Evolutionary conservation across 2,888 invertebrate genomes (phyloP).

Genomic region (Stenoptilia bipunctidactyla): DNA sequence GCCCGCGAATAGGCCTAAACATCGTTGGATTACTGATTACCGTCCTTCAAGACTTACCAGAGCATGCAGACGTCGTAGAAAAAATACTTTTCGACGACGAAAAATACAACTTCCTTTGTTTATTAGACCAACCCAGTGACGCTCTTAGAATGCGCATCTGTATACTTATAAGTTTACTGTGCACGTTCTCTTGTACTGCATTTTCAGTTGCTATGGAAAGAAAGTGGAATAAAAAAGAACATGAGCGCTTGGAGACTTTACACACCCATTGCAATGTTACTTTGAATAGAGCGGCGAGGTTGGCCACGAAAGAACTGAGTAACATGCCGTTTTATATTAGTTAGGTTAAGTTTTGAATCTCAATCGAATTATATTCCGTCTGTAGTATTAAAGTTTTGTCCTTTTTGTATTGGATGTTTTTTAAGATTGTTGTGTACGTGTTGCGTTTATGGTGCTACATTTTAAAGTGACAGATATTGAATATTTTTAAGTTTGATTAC

Average conservation of each 20-base stretch:
- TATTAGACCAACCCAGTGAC: constrained; percentile 71
- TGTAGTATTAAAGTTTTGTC: neutral
- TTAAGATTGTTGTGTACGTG: too few relatives aligned
- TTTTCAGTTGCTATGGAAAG: constrained; percentile 67
- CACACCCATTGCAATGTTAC: constrained; percentile 74
- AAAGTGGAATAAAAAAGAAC: constrained; percentile 74
- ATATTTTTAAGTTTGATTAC: too few relatives aligned
- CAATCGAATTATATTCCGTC: neutral
- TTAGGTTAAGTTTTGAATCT: constrained; percentile 9
- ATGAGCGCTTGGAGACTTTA: constrained; percentile 71
- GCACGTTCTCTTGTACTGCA: constrained; percentile 76
- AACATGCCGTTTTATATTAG: constrained; percentile 63
- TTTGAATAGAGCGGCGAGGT: constrained; percentile 71
- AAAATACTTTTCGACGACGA: constrained; percentile 73
- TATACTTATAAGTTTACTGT: constrained; percentile 77
- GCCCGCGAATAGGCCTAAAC: constrained; percentile 75
- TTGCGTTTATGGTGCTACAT: too few relatives aligned
- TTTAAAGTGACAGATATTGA: too few relatives aligned
- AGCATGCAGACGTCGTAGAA: constrained; percentile 82
- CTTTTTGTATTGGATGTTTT: too few relatives aligned
- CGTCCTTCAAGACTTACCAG: constrained; percentile 79
- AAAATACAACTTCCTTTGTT: constrained; percentile 59
- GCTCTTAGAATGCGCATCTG: constrained; percentile 76
- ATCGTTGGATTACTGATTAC: constrained; percentile 81
- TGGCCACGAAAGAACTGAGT: constrained; percentile 66